Conservation (phyloP, 2,888 invertebrate species). For the Tetrapedia diversipes region DNA sequence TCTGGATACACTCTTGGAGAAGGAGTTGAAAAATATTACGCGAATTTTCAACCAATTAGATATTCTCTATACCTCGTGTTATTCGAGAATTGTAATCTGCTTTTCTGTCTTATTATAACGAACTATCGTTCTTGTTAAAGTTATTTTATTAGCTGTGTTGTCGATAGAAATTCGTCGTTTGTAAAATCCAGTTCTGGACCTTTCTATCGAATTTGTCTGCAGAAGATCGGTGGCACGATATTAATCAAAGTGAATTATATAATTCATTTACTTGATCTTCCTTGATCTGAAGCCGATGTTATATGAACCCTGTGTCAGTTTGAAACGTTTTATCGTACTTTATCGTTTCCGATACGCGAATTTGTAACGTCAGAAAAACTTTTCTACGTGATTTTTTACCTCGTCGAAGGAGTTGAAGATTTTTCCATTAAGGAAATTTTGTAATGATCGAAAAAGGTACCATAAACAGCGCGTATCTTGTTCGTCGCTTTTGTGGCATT, state of each 20-base stretch:
- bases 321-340: not conserved
- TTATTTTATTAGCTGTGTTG: not conserved
- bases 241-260: not conserved
- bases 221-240: conserved; percentile 3
- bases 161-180: not conserved
- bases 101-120: too few species aligned
- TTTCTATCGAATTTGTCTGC: not conserved
- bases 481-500: too few species aligned
- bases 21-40: too few species aligned
- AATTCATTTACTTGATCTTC: not conserved
- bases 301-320: not conserved
- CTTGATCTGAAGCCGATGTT: not conserved
- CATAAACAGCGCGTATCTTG: too few species aligned
- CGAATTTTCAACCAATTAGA: too few species aligned
- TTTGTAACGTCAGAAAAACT: not conserved
- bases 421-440: too few species aligned
- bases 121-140: not conserved
- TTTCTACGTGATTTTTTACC: too few species aligned
- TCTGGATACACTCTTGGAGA: too few species aligned
- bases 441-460: too few species aligned
- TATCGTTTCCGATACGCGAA: conserved; percentile 16
- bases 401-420: too few species aligned
- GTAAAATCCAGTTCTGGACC: not conserved
- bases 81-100: too few species aligned
- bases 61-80: too few species aligned